A percentile compares a stretch with the other conserved stretches of the same genome.
These are phyloP conservation scores for Calosoma granatense DNA, from an alignment of 1,140 invertebrate species.

Conservation along the genomic window DNA sequence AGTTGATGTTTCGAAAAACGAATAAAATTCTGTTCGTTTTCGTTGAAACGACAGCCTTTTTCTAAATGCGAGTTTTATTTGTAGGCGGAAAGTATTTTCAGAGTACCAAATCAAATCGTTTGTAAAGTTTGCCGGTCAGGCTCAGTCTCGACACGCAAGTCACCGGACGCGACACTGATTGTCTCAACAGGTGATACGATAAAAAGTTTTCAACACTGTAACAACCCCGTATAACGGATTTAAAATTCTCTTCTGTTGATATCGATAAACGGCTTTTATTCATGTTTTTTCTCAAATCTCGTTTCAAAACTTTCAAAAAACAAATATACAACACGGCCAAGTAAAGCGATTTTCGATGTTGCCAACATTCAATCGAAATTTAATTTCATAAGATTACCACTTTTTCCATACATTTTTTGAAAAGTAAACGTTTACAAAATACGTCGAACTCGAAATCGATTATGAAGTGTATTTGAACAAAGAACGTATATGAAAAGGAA, in stretches of 20 bases:
- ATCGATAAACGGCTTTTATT: too few relatives aligned
- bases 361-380: too few relatives aligned
- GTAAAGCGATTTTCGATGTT: too few relatives aligned
- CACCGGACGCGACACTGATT: not conserved
- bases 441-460: not conserved
- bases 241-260: too few relatives aligned
- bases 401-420: not conserved
- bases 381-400: not conserved
- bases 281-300: too few relatives aligned
- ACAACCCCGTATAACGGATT: not conserved
- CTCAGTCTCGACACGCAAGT: not conserved
- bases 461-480: not conserved
- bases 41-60: not conserved
- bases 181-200: constrained; percentile 3
- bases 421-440: not conserved
- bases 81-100: too few relatives aligned
- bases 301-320: too few relatives aligned
- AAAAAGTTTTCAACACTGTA: not conserved
- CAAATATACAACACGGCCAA: too few relatives aligned
- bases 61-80: not conserved
- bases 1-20: too few relatives aligned
- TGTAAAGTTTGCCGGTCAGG: not conserved
- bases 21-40: too few relatives aligned
- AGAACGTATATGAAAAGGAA: not conserved
- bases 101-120: not conserved